Conservation (phyloP, 2,888 invertebrate genomes). For the Pyrgus malvae region DNA sequence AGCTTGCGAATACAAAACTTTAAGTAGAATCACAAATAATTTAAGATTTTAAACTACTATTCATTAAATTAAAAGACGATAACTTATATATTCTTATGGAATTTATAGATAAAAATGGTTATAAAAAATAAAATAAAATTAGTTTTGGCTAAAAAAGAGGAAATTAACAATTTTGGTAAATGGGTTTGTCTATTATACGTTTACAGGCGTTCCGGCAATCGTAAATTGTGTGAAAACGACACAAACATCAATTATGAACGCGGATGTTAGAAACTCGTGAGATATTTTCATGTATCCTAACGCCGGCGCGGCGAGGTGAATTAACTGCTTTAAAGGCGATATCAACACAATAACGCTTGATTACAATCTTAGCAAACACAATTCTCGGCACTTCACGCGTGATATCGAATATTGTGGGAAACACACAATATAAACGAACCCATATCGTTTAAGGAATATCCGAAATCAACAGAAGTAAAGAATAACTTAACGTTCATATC, state of each 20-base stretch:
- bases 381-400: slow-evolving; percentile 2
- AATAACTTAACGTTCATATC: too few relatives aligned
- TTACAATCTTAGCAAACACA: slow-evolving; percentile 10
- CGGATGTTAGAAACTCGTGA: slow-evolving; percentile 45
- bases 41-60: too few relatives aligned
- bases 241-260: slow-evolving; percentile 46
- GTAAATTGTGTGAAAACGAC: slow-evolving; percentile 30
- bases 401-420: slow-evolving; percentile 4
- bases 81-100: too few relatives aligned
- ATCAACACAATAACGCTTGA: slow-evolving; percentile 32
- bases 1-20: too few relatives aligned
- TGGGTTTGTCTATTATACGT: slow-evolving; percentile 7
- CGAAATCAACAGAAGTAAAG: too few relatives aligned
- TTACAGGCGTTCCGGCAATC: slow-evolving; percentile 23
- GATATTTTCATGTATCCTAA: slow-evolving; percentile 35
- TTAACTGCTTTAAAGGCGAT: slow-evolving; percentile 33
- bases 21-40: too few relatives aligned
- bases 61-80: too few relatives aligned
- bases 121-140: not conserved
- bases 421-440: not conserved
- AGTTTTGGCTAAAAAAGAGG: slow-evolving; percentile 15
- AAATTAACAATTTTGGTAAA: slow-evolving; percentile 37
- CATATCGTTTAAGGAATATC: not conserved
- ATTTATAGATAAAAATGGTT: not conserved
- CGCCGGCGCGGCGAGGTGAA: slow-evolving; percentile 24